phyloP scores from a whole-genome alignment of 2,888 invertebrate genomes.

The Mimumesa dahlbomi region DNA sequence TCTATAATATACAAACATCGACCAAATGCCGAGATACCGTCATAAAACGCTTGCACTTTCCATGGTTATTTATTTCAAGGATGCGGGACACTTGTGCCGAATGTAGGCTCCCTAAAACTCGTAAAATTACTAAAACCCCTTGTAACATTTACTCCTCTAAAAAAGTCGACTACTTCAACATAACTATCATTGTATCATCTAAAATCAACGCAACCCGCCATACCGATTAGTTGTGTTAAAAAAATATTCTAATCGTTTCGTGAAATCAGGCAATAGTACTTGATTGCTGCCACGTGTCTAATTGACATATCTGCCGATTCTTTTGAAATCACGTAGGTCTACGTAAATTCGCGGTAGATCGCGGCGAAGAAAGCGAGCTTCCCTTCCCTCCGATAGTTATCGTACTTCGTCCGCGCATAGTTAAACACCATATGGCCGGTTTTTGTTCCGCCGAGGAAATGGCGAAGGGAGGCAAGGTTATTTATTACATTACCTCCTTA shows the following conservation, averaged over 20 bases:
- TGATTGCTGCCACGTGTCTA: conserved; percentile 33
- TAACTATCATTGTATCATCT: no score
- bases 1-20: conserved; percentile 62
- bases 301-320: conserved; percentile 22
- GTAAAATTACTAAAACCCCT: not conserved
- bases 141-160: no score
- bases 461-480: conserved; percentile 55
- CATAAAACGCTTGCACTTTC: conserved; percentile 53
- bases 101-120: not conserved
- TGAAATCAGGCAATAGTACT: conserved; percentile 5
- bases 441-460: conserved; percentile 61
- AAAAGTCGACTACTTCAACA: no score
- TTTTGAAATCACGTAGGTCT: conserved; percentile 22
- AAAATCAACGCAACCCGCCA: no score
- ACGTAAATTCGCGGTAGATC: not conserved
- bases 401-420: conserved; percentile 56
- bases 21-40: conserved; percentile 29
- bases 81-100: conserved; percentile 33
- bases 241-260: conserved; percentile 19
- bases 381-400: conserved; percentile 62
- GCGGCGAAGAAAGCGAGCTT: conserved; percentile 33
- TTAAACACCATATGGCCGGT: conserved; percentile 68
- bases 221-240: no score
- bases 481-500: conserved; percentile 65
- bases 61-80: conserved; percentile 37